Conservation (phyloP, 1,140 invertebrate genomes). For the Zaprionus vittiger region DNA sequence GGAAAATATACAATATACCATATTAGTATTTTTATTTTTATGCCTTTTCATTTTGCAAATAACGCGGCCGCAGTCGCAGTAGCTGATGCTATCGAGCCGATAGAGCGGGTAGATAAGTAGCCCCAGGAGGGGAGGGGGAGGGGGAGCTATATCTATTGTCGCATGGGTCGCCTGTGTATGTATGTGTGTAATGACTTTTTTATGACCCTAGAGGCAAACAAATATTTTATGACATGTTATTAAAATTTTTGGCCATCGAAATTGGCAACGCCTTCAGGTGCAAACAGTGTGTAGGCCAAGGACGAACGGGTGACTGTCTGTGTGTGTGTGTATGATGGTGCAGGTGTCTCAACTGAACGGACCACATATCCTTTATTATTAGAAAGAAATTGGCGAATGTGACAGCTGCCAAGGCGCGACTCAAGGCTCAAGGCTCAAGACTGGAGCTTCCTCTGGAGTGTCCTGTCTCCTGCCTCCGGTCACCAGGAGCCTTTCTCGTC, state of each 20-base stretch:
- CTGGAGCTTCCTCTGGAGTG: background rate
- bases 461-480: background rate
- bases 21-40: conserved; percentile 23
- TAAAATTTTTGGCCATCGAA: conserved; percentile 67
- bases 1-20: conserved; percentile 3
- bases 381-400: conserved; percentile 74
- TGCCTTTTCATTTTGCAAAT: conserved; percentile 14
- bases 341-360: conserved; percentile 9
- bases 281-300: conserved; percentile 16
- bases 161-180: conserved; percentile 6
- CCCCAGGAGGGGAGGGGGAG: background rate
- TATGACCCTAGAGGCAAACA: conserved; percentile 75
- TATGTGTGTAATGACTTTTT: conserved; percentile 79
- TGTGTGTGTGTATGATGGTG: background rate
- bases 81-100: background rate
- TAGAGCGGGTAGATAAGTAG: conserved; percentile 3
- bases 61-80: background rate
- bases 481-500: background rate
- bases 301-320: conserved; percentile 3
- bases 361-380: conserved; percentile 61
- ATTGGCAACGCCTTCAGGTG: conserved; percentile 43
- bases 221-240: conserved; percentile 83
- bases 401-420: conserved; percentile 11
- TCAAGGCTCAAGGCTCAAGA: too few species aligned
- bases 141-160: background rate